Evolutionary conservation across 2,113 vertebrate species (phyloP).

Genomic region (Isichthys henryi): DNA sequence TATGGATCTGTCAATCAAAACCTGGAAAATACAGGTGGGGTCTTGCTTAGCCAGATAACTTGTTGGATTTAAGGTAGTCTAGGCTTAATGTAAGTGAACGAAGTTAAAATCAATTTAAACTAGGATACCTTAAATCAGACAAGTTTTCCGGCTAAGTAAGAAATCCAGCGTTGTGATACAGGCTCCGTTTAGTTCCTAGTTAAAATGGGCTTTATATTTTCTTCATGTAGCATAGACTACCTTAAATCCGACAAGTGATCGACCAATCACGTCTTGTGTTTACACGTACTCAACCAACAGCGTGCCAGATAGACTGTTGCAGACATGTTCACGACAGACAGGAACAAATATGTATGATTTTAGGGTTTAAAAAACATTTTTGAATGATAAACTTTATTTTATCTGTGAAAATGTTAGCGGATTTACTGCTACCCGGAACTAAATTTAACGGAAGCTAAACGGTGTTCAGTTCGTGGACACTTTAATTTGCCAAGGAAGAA

Average conservation of each 20-base stretch:
- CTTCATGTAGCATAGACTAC: too few relatives aligned
- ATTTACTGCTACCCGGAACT: not conserved
- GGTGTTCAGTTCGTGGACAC: not conserved
- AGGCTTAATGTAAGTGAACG: not conserved
- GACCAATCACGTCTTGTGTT: too few relatives aligned
- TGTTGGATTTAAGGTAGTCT: not conserved
- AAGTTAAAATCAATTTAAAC: not conserved
- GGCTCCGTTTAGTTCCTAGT: too few relatives aligned
- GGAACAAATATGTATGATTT: not conserved
- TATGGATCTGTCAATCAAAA: not conserved
- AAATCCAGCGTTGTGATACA: too few relatives aligned
- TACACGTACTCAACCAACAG: too few relatives aligned
- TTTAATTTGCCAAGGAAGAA: not conserved
- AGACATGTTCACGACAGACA: too few relatives aligned
- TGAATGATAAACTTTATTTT: not conserved
- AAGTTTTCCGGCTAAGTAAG: too few relatives aligned
- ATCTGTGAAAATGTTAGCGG: not conserved
- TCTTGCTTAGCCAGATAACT: not conserved
- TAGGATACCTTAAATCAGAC: too few relatives aligned
- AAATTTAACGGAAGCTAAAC: not conserved
- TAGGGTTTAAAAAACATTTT: too few relatives aligned
- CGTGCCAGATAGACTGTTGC: too few relatives aligned
- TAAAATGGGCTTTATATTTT: too few relatives aligned
- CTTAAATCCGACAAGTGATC: too few relatives aligned
- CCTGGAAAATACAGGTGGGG: not conserved